Percentiles rank a stretch among this genome's conserved stretches.
phyloP scores from a whole-genome alignment of 2,888 invertebrate species.

The Empis stercorea region DNA sequence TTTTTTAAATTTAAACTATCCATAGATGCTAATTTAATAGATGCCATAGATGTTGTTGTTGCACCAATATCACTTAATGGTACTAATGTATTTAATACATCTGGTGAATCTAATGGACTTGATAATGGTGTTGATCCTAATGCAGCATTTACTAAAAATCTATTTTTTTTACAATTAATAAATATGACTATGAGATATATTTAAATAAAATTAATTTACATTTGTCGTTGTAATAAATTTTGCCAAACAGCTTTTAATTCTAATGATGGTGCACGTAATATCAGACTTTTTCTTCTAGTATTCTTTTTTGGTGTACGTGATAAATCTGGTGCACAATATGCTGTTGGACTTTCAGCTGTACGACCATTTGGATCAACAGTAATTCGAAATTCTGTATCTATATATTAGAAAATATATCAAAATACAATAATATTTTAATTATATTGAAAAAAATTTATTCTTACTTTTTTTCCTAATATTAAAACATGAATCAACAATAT shows the following conservation, averaged over 20 bases:
- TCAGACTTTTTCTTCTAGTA: conserved; percentile 53
- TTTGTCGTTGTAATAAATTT: conserved; percentile 73
- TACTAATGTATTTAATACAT: conserved; percentile 41
- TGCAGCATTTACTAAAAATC: conserved; percentile 72
- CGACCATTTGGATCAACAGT: conserved; percentile 52
- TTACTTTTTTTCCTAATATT: conserved; percentile 76
- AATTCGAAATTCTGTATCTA: conserved; percentile 75
- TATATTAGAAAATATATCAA: conserved; percentile 16
- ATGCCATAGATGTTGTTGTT: conserved; percentile 33
- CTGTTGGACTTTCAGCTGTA: conserved; percentile 57
- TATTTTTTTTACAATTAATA: conserved; percentile 35
- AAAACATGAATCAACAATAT: conserved; percentile 72
- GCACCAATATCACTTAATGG: conserved; percentile 35
- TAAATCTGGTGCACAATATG: conserved; percentile 57
- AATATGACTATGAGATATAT: conserved; percentile 2
- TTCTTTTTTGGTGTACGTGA: conserved; percentile 48
- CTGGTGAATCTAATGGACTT: conserved; percentile 73
- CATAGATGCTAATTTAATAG: conserved; percentile 35
- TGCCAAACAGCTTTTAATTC: conserved; percentile 86
- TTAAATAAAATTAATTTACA: conserved; percentile 47
- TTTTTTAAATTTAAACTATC: conserved; percentile 33
- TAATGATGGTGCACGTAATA: conserved; percentile 65
- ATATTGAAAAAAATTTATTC: conserved; percentile 26
- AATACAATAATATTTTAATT: too few species aligned
- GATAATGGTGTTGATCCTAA: conserved; percentile 64